These are phyloP conservation scores for Tubiluchus corallicola DNA, from an alignment of 2,888 invertebrate species.

Conservation along the genomic window DNA sequence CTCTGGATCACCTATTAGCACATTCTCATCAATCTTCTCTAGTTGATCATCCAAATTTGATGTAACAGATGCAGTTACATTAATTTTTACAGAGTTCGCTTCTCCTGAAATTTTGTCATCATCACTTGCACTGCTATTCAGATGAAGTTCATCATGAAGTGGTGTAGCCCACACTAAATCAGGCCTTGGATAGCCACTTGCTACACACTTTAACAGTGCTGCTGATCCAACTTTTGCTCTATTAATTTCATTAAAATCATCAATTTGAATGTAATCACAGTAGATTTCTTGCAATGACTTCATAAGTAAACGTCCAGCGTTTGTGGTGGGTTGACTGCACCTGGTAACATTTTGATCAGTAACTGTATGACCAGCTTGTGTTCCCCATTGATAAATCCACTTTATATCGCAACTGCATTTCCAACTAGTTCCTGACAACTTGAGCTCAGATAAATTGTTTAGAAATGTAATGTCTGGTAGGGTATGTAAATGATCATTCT, in stretches of 20 bases:
- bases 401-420: conserved; percentile 20
- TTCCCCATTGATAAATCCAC: conserved; percentile 46
- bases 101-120: conserved; percentile 9
- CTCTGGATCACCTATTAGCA: conserved; percentile 11
- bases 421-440: conserved; percentile 12
- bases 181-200: conserved; percentile 53
- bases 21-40: not conserved
- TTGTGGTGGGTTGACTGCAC: conserved; percentile 18
- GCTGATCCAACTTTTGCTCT: conserved; percentile 31
- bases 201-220: conserved; percentile 55
- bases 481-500: not conserved
- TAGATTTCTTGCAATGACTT: conserved; percentile 10
- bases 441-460: not conserved
- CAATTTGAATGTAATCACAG: not conserved
- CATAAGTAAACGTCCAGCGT: conserved; percentile 36
- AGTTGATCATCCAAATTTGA: not conserved
- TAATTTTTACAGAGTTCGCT: too few relatives aligned
- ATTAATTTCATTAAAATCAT: not conserved
- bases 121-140: conserved; percentile 7
- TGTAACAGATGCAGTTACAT: too few relatives aligned
- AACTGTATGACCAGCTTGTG: not conserved
- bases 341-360: not conserved
- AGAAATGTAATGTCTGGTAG: not conserved
- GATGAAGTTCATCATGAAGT: conserved; percentile 8
- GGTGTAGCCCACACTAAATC: conserved; percentile 65